A percentile compares a stretch with the other conserved stretches of the same genome.
Conservation (phyloP, 1,140 invertebrate genomes). For the Drosophila nigrodunni region DNA sequence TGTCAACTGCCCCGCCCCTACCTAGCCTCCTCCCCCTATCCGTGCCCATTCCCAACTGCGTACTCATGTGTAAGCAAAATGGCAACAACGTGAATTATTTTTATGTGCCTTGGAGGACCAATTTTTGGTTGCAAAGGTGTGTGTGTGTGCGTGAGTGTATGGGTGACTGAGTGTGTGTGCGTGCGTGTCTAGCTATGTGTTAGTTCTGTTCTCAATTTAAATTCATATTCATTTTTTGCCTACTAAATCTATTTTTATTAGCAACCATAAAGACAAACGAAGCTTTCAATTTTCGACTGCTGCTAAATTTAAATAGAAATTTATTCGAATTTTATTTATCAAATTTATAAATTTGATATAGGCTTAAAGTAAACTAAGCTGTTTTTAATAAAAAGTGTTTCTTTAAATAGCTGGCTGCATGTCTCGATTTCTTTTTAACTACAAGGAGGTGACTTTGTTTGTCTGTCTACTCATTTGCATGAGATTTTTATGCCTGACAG, state of each 20-base stretch:
- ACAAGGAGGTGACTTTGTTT: no score
- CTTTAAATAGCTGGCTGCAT: no score
- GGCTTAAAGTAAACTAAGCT: no score
- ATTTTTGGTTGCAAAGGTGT: conserved; percentile 50
- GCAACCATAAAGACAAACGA: neutral
- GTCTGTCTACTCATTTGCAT: no score
- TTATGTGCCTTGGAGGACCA: conserved; percentile 75
- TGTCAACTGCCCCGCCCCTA: conserved; percentile 36
- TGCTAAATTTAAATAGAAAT: neutral
- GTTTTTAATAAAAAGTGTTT: no score
- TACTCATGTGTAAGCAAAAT: conserved; percentile 67
- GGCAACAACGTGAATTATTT: conserved; percentile 78
- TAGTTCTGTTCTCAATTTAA: conserved; percentile 35
- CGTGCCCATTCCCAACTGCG: neutral
- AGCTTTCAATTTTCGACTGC: neutral
- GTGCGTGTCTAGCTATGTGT: conserved; percentile 1
- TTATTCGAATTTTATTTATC: no score
- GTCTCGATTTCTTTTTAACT: no score
- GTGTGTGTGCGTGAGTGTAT: conserved; percentile 2
- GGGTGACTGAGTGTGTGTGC: conserved; percentile 3
- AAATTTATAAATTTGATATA: no score
- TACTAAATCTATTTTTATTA: conserved; percentile 38
- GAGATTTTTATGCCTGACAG: no score
- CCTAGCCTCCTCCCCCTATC: neutral
- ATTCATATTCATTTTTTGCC: conserved; percentile 40